A percentile compares a stretch with the other conserved stretches of the same genome.
These are phyloP conservation scores for Xestia ashworthii DNA, from an alignment of 2,888 invertebrate species.

Conservation along the genomic window DNA sequence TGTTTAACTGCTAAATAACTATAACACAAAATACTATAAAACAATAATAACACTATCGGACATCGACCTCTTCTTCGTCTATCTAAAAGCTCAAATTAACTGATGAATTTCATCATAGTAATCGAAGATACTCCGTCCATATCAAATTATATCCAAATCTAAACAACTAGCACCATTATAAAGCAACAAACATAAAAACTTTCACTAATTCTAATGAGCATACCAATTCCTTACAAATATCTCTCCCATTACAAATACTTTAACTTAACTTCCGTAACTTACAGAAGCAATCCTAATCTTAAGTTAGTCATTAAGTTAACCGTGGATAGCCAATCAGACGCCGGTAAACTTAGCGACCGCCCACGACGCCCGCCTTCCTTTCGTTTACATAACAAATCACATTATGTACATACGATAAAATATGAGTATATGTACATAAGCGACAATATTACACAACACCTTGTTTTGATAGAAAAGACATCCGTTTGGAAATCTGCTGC, in stretches of 20 bases:
- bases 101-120: neutral
- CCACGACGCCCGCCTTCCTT: constrained; percentile 54
- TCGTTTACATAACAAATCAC: constrained; percentile 44
- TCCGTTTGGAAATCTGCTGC: constrained; percentile 17
- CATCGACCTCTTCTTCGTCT: neutral
- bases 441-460: constrained; percentile 27
- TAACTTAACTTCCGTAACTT: constrained; percentile 25
- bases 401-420: constrained; percentile 20
- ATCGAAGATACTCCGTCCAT: neutral
- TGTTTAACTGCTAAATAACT: neutral
- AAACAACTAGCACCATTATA: neutral
- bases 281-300: constrained; percentile 46
- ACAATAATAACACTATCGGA: too few species aligned
- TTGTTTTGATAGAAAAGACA: constrained; percentile 29
- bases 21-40: neutral
- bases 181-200: constrained; percentile 15
- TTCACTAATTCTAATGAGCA: constrained; percentile 35
- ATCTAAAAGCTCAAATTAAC: neutral
- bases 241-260: constrained; percentile 21
- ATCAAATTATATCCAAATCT: neutral
- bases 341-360: constrained; percentile 34
- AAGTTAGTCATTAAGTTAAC: constrained; percentile 39
- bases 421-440: constrained; percentile 7
- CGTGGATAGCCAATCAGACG: constrained; percentile 45
- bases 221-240: constrained; percentile 9